phyloP scores from a whole-genome alignment of 2,113 vertebrate species.

The Haemorhous mexicanus region DNA sequence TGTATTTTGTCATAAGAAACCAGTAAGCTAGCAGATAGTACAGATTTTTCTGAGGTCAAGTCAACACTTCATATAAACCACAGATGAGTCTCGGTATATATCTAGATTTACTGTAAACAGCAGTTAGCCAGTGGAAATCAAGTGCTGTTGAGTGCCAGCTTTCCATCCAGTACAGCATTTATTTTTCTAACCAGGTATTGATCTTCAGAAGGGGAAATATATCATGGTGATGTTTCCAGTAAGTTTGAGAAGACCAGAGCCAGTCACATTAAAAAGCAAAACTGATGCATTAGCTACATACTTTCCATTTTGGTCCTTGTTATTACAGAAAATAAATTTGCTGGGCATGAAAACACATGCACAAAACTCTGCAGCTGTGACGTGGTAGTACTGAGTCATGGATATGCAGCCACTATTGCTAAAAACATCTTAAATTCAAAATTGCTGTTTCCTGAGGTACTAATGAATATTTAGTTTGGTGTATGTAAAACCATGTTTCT shows the following conservation, averaged over 20 bases:
- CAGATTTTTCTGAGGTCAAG: neutral
- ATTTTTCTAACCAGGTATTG: neutral
- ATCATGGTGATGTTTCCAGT: neutral
- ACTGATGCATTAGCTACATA: neutral
- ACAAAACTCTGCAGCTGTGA: neutral
- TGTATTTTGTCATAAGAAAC: neutral
- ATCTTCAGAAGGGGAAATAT: neutral
- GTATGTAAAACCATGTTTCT: neutral
- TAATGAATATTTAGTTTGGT: neutral
- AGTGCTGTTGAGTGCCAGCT: neutral
- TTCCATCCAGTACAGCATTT: neutral
- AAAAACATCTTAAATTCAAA: neutral
- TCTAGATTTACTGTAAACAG: neutral
- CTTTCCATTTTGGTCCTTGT: neutral
- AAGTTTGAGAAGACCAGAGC: neutral
- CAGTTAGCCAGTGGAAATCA: neutral
- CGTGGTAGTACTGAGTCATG: rapidly evolving
- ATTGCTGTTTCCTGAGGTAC: neutral
- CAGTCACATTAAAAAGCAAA: neutral
- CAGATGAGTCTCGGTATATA: neutral
- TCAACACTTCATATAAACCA: neutral
- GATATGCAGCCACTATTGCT: neutral
- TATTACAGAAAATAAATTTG: neutral
- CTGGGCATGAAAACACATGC: neutral
- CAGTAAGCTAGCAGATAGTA: neutral